These are phyloP conservation scores for Oxyura jamaicensis DNA, from an alignment of 2,113 vertebrate genomes.

Conservation along the genomic window DNA sequence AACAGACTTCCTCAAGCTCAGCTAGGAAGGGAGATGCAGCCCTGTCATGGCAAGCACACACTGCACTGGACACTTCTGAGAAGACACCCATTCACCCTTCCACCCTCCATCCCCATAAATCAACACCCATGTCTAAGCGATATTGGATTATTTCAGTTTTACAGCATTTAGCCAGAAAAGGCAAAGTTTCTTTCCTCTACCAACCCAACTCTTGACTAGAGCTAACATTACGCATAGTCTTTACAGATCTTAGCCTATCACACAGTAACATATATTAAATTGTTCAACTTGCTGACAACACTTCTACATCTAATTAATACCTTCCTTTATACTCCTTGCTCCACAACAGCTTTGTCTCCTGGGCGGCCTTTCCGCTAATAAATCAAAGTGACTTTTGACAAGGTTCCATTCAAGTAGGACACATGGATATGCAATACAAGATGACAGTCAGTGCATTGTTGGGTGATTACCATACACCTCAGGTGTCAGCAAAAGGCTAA, in stretches of 20 bases:
- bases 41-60: neutral
- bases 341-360: neutral
- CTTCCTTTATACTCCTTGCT: neutral
- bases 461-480: neutral
- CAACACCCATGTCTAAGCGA: neutral
- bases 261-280: neutral
- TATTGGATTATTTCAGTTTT: neutral
- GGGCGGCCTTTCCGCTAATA: neutral
- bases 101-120: neutral
- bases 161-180: neutral
- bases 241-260: neutral
- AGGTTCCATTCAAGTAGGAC: neutral
- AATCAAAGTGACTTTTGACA: neutral
- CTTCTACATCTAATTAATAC: neutral
- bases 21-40: neutral
- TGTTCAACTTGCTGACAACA: neutral
- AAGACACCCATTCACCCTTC: neutral
- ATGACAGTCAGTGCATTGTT: neutral
- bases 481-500: slow-evolving; percentile 38
- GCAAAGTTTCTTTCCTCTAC: neutral
- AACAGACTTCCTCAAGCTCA: neutral
- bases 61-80: neutral
- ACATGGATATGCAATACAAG: neutral
- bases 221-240: neutral
- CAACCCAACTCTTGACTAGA: neutral